Conservation (phyloP, 2,113 vertebrate genomes). For the Catharus minimus region DNA sequence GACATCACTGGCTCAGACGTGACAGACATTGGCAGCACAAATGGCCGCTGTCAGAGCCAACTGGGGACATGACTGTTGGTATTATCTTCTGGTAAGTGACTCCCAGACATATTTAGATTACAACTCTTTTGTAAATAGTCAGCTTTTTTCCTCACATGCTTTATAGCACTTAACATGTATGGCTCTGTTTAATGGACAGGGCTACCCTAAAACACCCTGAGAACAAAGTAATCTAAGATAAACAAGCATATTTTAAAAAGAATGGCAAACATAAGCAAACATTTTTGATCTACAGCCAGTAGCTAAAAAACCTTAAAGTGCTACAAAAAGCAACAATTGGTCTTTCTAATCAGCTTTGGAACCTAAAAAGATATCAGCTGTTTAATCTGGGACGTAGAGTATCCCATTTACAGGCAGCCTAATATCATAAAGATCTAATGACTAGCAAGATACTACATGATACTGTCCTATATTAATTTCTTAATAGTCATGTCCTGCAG, state of each 20-base stretch:
- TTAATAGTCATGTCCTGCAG: background rate
- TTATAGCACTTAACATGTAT: background rate
- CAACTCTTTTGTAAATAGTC: background rate
- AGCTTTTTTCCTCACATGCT: background rate
- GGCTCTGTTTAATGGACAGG: background rate
- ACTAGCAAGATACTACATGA: background rate
- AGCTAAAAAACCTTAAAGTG: background rate
- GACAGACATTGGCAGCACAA: background rate
- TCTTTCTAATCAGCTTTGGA: background rate
- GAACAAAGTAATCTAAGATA: background rate
- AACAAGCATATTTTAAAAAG: background rate
- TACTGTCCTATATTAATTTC: background rate
- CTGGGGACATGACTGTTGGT: background rate
- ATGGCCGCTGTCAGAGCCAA: background rate
- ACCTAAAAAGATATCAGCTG: background rate
- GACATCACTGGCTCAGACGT: background rate
- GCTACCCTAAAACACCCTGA: background rate
- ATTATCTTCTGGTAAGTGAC: background rate
- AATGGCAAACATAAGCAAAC: background rate
- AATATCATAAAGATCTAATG: background rate
- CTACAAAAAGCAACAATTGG: background rate
- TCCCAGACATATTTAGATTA: background rate
- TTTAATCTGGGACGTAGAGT: background rate
- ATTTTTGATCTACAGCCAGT: background rate
- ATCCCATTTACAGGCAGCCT: constrained; percentile 5